Evolutionary conservation across 2,888 invertebrate species (phyloP), one percentile per base, ranked within the genome.

Genomic region (Proisotoma minuta): DNA sequence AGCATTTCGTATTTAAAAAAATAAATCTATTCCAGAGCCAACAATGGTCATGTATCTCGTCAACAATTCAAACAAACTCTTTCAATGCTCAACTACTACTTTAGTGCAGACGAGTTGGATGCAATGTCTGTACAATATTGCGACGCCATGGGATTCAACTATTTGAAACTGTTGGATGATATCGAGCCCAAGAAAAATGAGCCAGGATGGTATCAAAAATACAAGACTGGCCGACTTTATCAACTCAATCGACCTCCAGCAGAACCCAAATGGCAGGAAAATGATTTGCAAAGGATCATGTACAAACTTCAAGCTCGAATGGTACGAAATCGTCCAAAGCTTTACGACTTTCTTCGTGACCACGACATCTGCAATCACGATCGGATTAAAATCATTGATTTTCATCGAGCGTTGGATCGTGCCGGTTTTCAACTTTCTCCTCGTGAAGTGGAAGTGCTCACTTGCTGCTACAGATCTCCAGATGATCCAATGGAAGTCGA

Each of bases 101-200:
- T 86, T 5, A 81, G 86, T 0, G 81, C 82, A 51, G 82, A 83
- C 73, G 88, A 88, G 75, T 77, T 87, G 59, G 83, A 83, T 60
- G 84, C 88, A 22, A 79, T 90, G 50, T 85, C 87, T 75, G 81
- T 81, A 73, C 81, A 87, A 68, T 89, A 87, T 78, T 84, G 84
- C 65, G 86, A 89, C 76, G 85, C 88, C 75, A 78, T 85, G 75
- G 89, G 89, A 23, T 89, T 90, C 77, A 85, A 85, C 79, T 90
- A 89, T 75, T 81, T 82, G 65, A 81, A 82, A 72, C 85, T 90
- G 71, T 78, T 89, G 57, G 82, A 83, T 60, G 88, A 88, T 78
- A 83, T 85, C 70, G 82, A 82, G 69, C 77, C 81, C 0, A 75
- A 75, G 57, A 74, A 76, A 3, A 71, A 77, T 28, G 79, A 78